phyloP scores from a whole-genome alignment of 2,888 invertebrate species.

The Lydus trimaculatus region DNA sequence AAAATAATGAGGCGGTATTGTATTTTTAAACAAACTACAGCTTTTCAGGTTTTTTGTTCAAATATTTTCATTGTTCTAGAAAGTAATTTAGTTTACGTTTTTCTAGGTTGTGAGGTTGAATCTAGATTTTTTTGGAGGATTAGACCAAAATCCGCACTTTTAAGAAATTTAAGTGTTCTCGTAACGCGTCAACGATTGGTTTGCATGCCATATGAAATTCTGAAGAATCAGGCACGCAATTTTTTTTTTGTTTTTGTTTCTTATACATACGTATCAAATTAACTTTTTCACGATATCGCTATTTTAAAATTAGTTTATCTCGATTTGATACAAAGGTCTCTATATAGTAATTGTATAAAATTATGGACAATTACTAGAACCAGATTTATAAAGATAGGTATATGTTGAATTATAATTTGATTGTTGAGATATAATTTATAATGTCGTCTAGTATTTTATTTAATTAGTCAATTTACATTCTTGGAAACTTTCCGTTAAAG shows the following conservation, averaged over 20 bases:
- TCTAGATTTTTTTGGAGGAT: too few species aligned
- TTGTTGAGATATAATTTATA: background rate
- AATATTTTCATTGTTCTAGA: too few species aligned
- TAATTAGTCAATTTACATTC: background rate
- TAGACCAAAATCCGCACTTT: background rate
- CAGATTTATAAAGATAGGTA: background rate
- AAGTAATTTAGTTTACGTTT: too few species aligned
- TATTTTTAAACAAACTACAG: too few species aligned
- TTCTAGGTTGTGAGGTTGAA: too few species aligned
- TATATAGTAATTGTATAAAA: conserved; percentile 3
- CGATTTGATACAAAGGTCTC: background rate
- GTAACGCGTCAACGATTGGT: background rate
- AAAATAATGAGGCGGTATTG: too few species aligned
- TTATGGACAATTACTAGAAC: background rate
- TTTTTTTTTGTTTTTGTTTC: background rate
- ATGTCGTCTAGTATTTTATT: background rate
- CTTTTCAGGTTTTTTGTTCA: too few species aligned
- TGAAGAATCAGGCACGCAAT: background rate
- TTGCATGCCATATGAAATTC: background rate
- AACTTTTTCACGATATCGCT: background rate
- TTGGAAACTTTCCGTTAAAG: background rate
- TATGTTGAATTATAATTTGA: background rate
- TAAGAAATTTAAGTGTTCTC: background rate
- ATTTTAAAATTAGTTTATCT: background rate
- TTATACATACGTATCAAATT: background rate